Base-by-base conservation (phyloP, 2,113 vertebrate species). In the Rhinogobius similis region DNA sequence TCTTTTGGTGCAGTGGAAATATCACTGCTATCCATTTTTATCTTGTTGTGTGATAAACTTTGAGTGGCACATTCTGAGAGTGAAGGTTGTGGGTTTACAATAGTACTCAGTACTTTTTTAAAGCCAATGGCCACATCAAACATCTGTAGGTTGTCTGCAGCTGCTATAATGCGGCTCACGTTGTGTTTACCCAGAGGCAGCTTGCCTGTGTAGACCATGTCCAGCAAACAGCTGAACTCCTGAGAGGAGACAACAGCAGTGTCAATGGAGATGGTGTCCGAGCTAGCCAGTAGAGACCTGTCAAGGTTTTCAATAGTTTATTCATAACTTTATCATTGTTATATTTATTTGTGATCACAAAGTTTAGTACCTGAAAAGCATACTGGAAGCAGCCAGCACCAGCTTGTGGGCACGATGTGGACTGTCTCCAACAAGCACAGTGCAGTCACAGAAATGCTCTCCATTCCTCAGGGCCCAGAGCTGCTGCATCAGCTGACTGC, bases 91-190 rank as follows among this genome's bases (percentile, higher is more conserved):
- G 84, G 87, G 65, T 67, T 88, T 70, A 96, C 90, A 0, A 98
- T 91, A 41, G 85, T 93, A 39, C 90, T 90, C 48, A 96, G 92
- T 62, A 96, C 90, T 20, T 92, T 95, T 83, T 94, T 96, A 77
- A 95, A 96, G 7, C 95, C 93, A 0, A 95, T 91, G 0, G 95
- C 95, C 75, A 97, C 92, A 6, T 98, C 95, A n/a, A 95, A 96
- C 95, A 97, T 96, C 89, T 97, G 96, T 55, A 98, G 92, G 84
- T 92, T 95, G 86, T 95, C 95, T 0, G 97, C 95, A 1, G 95
- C 79, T 0, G 95, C 92, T 24, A 95, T 92, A 24, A 95, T 86
- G 67, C 93, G 93, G 50, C 93, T 93, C 67, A 96, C 93, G 79
- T 95, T 95, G 89, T 96, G 94, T 70, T 96, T 96, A 53, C 95